These are phyloP conservation scores for Mylabris sibirica DNA, from an alignment of 2,888 invertebrate species.

Conservation along the genomic window DNA sequence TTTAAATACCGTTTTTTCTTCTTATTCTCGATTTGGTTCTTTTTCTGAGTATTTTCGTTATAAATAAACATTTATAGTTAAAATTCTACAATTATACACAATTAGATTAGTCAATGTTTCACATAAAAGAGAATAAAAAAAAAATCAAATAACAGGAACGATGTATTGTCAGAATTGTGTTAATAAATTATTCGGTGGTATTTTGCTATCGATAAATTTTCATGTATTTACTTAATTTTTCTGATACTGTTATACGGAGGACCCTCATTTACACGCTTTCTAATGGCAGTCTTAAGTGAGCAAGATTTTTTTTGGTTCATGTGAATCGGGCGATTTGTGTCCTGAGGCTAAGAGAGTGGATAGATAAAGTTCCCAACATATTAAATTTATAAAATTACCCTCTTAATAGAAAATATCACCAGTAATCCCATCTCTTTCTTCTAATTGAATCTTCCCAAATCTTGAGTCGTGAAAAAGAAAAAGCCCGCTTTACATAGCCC, in stretches of 20 bases:
- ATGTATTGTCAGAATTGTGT: slow-evolving; percentile 46
- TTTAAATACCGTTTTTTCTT: slow-evolving; percentile 34
- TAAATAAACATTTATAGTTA: slow-evolving; percentile 44
- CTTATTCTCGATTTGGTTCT: slow-evolving; percentile 39
- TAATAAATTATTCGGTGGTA: slow-evolving; percentile 53
- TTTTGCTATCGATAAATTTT: slow-evolving; percentile 52
- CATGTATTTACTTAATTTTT: slow-evolving; percentile 19
- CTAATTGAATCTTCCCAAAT: too few relatives aligned
- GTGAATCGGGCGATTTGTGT: too few relatives aligned
- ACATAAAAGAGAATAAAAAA: slow-evolving; percentile 46
- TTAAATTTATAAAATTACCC: too few relatives aligned
- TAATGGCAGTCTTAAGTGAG: too few relatives aligned
- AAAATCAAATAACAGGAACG: slow-evolving; percentile 29
- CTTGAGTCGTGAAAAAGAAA: too few relatives aligned
- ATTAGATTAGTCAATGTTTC: slow-evolving; percentile 56
- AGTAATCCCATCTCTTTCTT: too few relatives aligned
- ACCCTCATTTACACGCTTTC: too few relatives aligned
- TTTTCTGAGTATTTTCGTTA: slow-evolving; percentile 49
- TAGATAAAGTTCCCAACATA: too few relatives aligned
- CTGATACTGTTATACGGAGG: neutral
- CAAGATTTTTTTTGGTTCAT: too few relatives aligned
- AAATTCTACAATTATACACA: slow-evolving; percentile 44
- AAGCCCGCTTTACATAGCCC: too few relatives aligned
- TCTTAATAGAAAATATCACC: too few relatives aligned
- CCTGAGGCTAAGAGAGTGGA: too few relatives aligned